Base-by-base conservation (phyloP, 2,113 vertebrate species). In the Cyprinus carpio region DNA sequence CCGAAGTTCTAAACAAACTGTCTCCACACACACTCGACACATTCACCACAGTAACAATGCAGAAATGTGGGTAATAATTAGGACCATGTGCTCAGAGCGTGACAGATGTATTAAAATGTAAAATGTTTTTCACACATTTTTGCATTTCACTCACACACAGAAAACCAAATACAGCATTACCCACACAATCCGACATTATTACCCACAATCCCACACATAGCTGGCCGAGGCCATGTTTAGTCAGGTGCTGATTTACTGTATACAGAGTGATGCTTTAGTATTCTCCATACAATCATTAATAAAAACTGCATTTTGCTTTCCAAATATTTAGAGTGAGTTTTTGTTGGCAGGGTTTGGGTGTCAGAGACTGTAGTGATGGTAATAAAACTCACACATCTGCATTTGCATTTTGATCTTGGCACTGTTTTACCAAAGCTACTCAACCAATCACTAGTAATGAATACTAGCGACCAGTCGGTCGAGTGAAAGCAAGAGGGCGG, bases 191-290 rank as follows among this genome's bases (percentile, higher is more conserved):
- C 29, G 12, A 67, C 37, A 77, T 51, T 67, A 69, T 31, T 43
- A 54, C 16, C 69, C 67, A 85, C 62, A 78, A 37, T 40, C 40
- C 64, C 69, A 60, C 71, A 69, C 18, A 25, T 62, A 54, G 43
- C 64, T 82, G 40, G 43, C 46, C 77, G 34, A 85, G 80, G 54
- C 74, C 90, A 88, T 90, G 92, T 91, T 93, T 93, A 90, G 90
- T 84, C 90, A 87, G 81, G 58, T 93, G 83, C 90, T 89, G 91
- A 92, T 85, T 88, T 84, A 90, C 92, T 90, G 84, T 86, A 88
- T 91, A 92, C 85, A 88, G 87, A 87, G 78, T 90, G 88, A 90
- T 90, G 89, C 89, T 91, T 89, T 79, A 88, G 87, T 23, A n/a
- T 54, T 82, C 81, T 82, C 64, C 46, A 37, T 46, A 54, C 64